phyloP scores from a whole-genome alignment of 2,113 vertebrate species.

The Tragelaphus imberbis region DNA sequence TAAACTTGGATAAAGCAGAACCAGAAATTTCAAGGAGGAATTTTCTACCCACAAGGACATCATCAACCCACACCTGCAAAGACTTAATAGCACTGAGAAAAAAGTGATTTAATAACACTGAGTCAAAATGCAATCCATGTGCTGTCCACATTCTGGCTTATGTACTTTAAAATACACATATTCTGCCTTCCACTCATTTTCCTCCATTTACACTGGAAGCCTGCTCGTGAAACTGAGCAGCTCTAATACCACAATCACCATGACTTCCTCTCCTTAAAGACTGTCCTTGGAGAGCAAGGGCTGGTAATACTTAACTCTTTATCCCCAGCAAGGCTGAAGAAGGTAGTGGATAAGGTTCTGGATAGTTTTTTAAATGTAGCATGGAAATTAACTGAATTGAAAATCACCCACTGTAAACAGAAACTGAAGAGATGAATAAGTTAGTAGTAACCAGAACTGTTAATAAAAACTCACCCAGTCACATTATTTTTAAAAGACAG shows the following conservation, averaged over 20 bases:
- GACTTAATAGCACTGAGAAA: slow-evolving; percentile 32
- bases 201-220: not conserved
- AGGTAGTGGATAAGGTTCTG: not conserved
- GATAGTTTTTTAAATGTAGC: not conserved
- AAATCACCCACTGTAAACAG: not conserved
- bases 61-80: slow-evolving; percentile 31
- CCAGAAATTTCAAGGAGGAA: slow-evolving; percentile 6
- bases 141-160: not conserved
- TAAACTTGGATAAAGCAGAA: not conserved
- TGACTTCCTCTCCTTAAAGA: not conserved
- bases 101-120: slow-evolving; percentile 6
- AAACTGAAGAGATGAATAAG: not conserved
- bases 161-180: not conserved
- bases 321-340: not conserved
- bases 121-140: not conserved
- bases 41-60: slow-evolving; percentile 18
- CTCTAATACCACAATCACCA: not conserved
- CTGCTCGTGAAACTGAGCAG: not conserved
- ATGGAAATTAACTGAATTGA: slow-evolving; percentile 4
- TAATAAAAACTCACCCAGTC: not conserved
- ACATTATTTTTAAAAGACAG: not conserved
- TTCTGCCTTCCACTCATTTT: not conserved
- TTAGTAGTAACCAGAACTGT: not conserved
- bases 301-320: not conserved
- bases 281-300: not conserved